Base-by-base conservation (phyloP, 35 echinoderm and acorn worm genomes). In the Ptychodera flava region DNA sequence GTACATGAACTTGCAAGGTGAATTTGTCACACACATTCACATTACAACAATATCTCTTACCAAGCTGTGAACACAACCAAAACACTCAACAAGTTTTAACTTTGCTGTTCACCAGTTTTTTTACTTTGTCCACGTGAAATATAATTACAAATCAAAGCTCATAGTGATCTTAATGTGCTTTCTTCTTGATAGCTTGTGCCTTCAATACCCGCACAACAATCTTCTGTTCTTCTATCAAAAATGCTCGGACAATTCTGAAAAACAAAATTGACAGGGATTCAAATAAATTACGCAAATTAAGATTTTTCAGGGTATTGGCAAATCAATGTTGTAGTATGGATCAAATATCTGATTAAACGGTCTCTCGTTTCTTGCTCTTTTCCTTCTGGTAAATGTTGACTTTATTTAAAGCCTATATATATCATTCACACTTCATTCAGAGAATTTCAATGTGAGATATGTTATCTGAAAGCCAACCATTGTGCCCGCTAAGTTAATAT, bases 171-270 rank as follows among this genome's bases (percentile, higher is more conserved):
- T 64, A 64, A 64, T 64, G 45, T 83, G 34, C 37, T n/a, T 83
- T 36, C 29, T 97, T 97, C 92, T 94, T 98, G 38, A 76, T 79
- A 33, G 85, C 90, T 87, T 98, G 93, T 81, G 95, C 95, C 81
- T 93, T 94, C 64, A 94, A 81, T 77, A 98, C 95, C 88, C 92
- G 87, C 38, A 91, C 89, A 31, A 98, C 95, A 78, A 98, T 98
- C 90, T 98, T 98, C 95, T 98, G 95, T 88, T 98, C 95, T 90
- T 98, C 95, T 78, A 98, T 91, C 32, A 98, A 53, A 84, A 98
- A 98, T 36, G 95, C 95, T 78, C 95, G 83, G 1, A 98, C 86
- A 78, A 98, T 98, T 90, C 95, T 98, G 87, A 14, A 84, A 78
- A 79, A 81, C 0, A 35, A 30, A 90, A 82, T 77, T 77, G 75